Percentiles rank a stretch among this genome's conserved stretches.
phyloP scores from a whole-genome alignment of 1,140 invertebrate species.

The Eupristina koningsbergeri region DNA sequence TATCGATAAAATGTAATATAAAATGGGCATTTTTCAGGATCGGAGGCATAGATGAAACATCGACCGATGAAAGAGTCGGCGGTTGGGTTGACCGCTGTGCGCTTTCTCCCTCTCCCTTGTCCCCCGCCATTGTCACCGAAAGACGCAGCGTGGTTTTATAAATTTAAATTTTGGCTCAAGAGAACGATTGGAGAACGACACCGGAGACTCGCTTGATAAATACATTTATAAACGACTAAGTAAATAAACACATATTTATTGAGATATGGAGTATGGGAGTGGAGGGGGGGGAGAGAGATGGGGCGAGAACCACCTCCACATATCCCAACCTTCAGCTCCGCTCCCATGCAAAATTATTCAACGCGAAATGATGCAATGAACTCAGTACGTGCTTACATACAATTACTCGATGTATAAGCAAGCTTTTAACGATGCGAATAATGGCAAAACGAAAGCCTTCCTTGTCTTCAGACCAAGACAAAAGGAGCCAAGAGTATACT shows the following conservation, averaged over 20 bases:
- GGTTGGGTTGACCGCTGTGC: no score
- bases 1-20: no score
- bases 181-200: no score
- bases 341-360: conserved; percentile 11
- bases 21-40: no score
- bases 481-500: not conserved
- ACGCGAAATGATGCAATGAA: not conserved
- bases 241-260: conserved; percentile 11
- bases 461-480: not conserved
- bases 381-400: conserved; percentile 7
- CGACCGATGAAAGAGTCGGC: no score
- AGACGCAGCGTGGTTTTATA: no score
- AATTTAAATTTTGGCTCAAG: no score
- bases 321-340: no score
- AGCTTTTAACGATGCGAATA: conserved; percentile 13
- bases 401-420: conserved; percentile 16
- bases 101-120: no score
- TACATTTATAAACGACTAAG: not conserved
- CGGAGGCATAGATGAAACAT: no score
- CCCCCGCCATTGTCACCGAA: no score
- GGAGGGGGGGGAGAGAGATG: not conserved
- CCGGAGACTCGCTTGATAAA: not conserved
- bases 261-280: not conserved
- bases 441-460: not conserved
- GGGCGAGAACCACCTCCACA: no score